Evolutionary conservation across 1,140 invertebrate species (phyloP).

Genomic region (Nylanderia fulva): DNA sequence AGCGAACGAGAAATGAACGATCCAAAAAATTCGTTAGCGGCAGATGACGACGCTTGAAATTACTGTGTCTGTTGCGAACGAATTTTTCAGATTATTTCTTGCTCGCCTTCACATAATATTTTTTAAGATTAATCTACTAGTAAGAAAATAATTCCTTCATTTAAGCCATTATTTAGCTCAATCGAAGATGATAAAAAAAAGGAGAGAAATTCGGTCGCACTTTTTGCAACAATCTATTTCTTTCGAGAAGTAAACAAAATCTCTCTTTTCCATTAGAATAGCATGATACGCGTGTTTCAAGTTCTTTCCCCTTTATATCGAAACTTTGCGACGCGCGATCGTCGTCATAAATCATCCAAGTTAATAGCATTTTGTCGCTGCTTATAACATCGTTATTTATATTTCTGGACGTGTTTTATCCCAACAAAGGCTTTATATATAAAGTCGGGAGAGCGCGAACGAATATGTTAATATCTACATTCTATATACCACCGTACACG

Average conservation of each 20-base stretch:
- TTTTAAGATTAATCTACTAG: too few species aligned
- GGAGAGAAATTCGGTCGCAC: too few species aligned
- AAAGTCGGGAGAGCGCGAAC: slow-evolving; percentile 1
- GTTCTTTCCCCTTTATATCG: background rate
- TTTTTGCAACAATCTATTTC: too few species aligned
- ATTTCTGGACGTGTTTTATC: slow-evolving; percentile 46
- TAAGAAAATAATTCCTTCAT: too few species aligned
- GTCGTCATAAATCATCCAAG: slow-evolving; percentile 41
- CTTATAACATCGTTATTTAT: slow-evolving; percentile 59
- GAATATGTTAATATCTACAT: slow-evolving; percentile 25
- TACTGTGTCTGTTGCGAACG: too few species aligned
- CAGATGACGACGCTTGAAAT: too few species aligned
- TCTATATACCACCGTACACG: background rate
- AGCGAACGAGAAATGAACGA: too few species aligned
- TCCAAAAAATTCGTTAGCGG: too few species aligned
- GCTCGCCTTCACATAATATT: too few species aligned
- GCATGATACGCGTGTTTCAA: background rate
- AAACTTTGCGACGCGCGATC: background rate
- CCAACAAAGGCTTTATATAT: slow-evolving; percentile 54
- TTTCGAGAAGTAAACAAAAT: background rate
- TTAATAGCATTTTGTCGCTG: slow-evolving; percentile 46
- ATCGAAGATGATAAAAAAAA: too few species aligned
- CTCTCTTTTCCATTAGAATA: background rate
- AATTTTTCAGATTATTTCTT: too few species aligned
- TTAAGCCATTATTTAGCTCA: too few species aligned